These are phyloP conservation scores for Eupristina koningsbergeri DNA, from an alignment of 1,140 invertebrate genomes.

Conservation along the genomic window DNA sequence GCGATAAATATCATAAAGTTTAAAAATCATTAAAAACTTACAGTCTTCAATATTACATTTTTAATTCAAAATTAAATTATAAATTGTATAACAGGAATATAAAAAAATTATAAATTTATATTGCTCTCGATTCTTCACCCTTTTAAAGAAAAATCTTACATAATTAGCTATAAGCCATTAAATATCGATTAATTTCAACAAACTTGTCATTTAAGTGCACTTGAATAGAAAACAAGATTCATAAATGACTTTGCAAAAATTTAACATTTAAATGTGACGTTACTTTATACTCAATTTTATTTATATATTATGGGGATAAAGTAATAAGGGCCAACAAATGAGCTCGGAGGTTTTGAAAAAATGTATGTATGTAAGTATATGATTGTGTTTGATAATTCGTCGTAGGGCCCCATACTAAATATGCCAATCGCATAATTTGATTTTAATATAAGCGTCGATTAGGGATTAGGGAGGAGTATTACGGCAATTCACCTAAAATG, in stretches of 20 bases:
- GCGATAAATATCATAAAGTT: no score
- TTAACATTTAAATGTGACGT: neutral
- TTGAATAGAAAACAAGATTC: neutral
- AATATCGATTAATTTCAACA: neutral
- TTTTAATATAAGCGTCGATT: neutral
- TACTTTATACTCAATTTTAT: neutral
- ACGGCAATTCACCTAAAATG: neutral
- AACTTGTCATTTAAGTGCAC: neutral
- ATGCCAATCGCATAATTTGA: neutral
- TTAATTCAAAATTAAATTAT: no score
- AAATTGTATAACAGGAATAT: no score
- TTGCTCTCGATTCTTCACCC: neutral
- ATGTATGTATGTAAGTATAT: neutral
- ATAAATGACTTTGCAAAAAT: neutral
- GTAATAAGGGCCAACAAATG: neutral
- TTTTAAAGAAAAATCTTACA: neutral
- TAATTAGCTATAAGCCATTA: neutral
- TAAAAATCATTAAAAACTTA: no score
- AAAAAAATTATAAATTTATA: neutral
- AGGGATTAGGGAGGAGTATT: neutral
- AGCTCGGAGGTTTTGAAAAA: neutral
- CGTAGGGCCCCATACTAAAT: neutral
- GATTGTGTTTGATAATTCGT: neutral
- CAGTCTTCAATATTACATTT: no score
- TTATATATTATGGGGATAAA: neutral